Base-by-base conservation (phyloP, 1,140 invertebrate genomes). In the Arion vulgaris region DNA sequence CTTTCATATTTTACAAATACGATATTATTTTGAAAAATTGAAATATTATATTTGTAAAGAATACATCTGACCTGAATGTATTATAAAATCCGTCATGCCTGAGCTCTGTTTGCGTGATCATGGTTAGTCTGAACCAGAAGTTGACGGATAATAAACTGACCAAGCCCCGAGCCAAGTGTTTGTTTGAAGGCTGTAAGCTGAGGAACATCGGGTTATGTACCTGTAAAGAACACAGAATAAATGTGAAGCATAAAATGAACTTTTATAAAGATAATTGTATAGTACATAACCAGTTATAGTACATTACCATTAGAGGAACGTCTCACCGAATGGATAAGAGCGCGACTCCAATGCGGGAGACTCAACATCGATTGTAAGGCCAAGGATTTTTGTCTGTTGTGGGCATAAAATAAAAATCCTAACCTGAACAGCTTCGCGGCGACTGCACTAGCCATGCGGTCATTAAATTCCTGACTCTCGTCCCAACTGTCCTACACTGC, bases 41-140 rank as follows among this genome's bases (percentile, higher is more conserved):
- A n/a, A n/a, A n/a, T n/a, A n/a, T n/a, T n/a, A n/a, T n/a, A n/a
- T n/a, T n/a, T n/a, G n/a, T n/a, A n/a, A n/a, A n/a, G n/a, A n/a
- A n/a, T 7, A 57, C 53, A n/a, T 9, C 53, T 39, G 1, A 66
- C 76, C 72, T 53, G 77, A 85, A 85, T 28, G 84, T 85, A 38
- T 83, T 79, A 72, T 88, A 86, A 80, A 90, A 89, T 11, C 89
- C 89, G 74, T 90, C 89, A 36, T 85, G 80, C 13, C 86, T 72
- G 17, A 88, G 85, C 62, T 85, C 83, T 45, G 87, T 81, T 80
- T 90, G 86, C 5, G 88, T 77, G 36, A 90, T 79, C 34, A 89
- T 68, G 1, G 88, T 83, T 57, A 89, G 84, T 1, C 87, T 77
- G 73, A 86, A 88, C 89, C 88, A 89, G 69, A 87, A 89, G 83